Evolutionary conservation across 1,140 invertebrate species (phyloP), one percentile per base, ranked within the genome.

Genomic region (Drosophila mayri): DNA sequence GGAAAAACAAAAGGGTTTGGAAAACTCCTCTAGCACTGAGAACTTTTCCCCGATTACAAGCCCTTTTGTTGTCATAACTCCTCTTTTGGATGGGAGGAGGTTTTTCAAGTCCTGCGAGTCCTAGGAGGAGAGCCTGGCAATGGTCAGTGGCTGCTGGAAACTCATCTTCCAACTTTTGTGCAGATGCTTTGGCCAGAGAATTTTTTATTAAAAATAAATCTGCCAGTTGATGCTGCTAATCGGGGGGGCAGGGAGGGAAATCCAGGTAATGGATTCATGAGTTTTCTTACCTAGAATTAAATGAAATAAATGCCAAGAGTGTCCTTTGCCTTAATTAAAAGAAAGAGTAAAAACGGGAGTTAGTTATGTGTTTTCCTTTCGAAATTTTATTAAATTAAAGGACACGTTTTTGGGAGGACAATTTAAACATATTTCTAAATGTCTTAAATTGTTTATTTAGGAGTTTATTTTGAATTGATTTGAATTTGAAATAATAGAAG

Each of bases 1-100:
- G 74, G 74, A 76, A 76, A 76, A 76, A 59, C 52, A 76, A 76
- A 76, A 67, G 74, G 73, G 46, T 67, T 75, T 35, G 32, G 59
- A 30, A 49, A 47, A 25, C 30, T 62, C 25, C n/a, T 8, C n/a
- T 28, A 22, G 25, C 67, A 71, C 35, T 71, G 68, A 59, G 65
- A 71, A 72, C 49, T 64, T 75, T 75, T 37, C 40, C 40, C 72
- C 49, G 58, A 28, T 74, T 60, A 18, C 71, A 73, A 62, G 47
- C 38, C 72, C 72, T n/a, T 75, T 74, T 55, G 35, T 43, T 75
- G 59, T 74, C 72, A 73, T 41, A 75, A 73, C 68, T 75, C 58
- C 57, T 47, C 32, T 37, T 37, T 35, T 40, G 67, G 71, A 22
- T 37, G 44, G 52, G 14, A 57, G 28, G 40, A 38, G 41, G 63